Evolutionary conservation across 2,113 vertebrate genomes (phyloP).

Genomic region (Egretta garzetta): DNA sequence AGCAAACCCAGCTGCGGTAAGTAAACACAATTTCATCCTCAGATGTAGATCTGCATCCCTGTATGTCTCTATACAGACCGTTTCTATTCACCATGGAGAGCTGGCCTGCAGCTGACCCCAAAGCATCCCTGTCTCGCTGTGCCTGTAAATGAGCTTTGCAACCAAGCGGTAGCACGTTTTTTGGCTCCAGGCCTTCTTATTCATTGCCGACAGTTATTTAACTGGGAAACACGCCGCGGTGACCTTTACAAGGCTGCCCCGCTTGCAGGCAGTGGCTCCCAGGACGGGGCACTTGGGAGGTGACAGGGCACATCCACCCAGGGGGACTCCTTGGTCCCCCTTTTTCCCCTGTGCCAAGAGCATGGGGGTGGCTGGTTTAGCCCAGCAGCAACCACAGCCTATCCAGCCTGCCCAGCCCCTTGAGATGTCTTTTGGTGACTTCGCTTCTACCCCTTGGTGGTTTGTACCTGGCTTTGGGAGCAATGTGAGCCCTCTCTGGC

Average conservation of each 20-base stretch:
- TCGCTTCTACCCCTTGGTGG: not conserved
- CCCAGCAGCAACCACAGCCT: not conserved
- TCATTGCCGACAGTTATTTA: not conserved
- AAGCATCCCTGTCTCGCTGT: rapidly evolving
- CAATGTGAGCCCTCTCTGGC: rapidly evolving
- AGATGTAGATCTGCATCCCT: rapidly evolving
- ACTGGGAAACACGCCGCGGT: rapidly evolving
- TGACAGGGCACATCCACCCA: rapidly evolving
- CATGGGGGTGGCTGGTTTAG: not conserved
- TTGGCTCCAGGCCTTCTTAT: not conserved
- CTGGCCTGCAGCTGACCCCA: not conserved
- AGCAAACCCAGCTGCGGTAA: rapidly evolving
- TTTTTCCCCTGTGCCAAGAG: not conserved
- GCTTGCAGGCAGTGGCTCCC: not conserved
- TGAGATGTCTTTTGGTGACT: rapidly evolving
- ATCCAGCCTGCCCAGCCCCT: not conserved
- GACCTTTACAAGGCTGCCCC: rapidly evolving
- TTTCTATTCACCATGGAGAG: rapidly evolving
- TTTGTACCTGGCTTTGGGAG: not conserved
- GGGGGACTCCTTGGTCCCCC: not conserved
- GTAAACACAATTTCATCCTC: rapidly evolving
- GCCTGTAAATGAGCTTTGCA: not conserved
- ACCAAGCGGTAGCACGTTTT: not conserved
- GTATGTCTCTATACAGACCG: rapidly evolving
- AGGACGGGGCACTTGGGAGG: not conserved